Base-by-base conservation (phyloP, 64 coral and sea anemone genomes). In the Actinia equina region DNA sequence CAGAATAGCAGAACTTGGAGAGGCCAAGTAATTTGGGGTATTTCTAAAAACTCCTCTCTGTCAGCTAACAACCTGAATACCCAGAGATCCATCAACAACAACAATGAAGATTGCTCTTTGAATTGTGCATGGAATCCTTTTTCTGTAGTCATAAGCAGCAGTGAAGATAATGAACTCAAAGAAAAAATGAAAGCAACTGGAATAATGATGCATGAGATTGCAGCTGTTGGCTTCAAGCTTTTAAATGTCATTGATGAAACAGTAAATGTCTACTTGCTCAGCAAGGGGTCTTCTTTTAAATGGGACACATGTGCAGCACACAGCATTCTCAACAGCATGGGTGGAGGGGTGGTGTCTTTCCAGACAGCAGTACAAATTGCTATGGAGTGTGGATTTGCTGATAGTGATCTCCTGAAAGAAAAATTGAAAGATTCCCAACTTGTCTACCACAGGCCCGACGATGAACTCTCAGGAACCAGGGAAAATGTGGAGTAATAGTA, bases 241-340 rank as follows among this genome's bases (percentile, higher is more conserved):
- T 85, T 97, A 6, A 77, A 70, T 3, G 95, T 97, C 13, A 97
- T 97, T 88, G 90, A 90, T 7, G 44, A 86, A 44, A 85, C 81
- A 59, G 85, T 93, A 43, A 85, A 97, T 88, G 91, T 93, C 25
- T 97, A 88, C 61, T 76, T 97, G 49, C 91, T 97, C 44, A 93
- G 89, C 26, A 87, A 86, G 82, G 88, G 87, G 19, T 89, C 91
- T 71, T 92, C 90, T 44, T 95, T 92, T 45, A 95, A 95, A 18
- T 95, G 94, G 94, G 94, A 95, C 37, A 95, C 94, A 17, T 95
- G 94, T 87, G 94, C 90, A 25, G 90, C 94, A 41, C 87, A 95
- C 86, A 91, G 90, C 64, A 92, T 95, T 51, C 74, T 95, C 58
- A 84, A 84, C 45, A 83, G 90, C 7, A 82, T 89, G 85, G 94